Evolutionary conservation across 2,113 vertebrate species (phyloP).

Genomic region (Anhinga rufa): DNA sequence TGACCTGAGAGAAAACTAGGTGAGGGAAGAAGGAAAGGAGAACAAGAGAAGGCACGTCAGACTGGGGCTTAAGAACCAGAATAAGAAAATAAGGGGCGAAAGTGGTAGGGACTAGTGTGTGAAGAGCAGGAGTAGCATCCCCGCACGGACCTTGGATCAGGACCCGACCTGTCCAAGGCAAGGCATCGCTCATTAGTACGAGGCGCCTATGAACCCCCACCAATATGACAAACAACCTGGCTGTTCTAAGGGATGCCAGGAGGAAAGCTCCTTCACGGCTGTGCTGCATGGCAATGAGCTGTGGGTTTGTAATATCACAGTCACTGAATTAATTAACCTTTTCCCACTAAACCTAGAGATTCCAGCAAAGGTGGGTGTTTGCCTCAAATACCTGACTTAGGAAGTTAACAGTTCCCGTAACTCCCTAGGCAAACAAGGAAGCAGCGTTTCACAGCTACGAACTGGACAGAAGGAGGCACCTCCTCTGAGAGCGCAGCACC

Average conservation of each 20-base stretch:
- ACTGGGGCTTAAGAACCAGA: neutral
- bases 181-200: neutral
- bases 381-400: neutral
- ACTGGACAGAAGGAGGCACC: neutral
- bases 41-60: neutral
- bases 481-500: neutral
- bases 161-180: fast-evolving
- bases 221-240: fast-evolving
- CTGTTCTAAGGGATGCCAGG: neutral
- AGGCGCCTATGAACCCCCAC: neutral
- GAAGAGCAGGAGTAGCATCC: neutral
- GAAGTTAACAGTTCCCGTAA: neutral
- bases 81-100: neutral
- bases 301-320: neutral
- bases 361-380: neutral
- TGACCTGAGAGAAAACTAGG: neutral
- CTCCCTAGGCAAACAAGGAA: neutral
- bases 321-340: conserved; percentile 52
- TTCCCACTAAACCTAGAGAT: neutral
- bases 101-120: fast-evolving
- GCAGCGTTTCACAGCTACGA: neutral
- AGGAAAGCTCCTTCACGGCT: neutral
- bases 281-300: conserved; percentile 22
- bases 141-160: fast-evolving
- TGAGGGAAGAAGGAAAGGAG: neutral